These are phyloP conservation scores for Diachasma alloeum DNA, from an alignment of 1,140 invertebrate species.

Conservation along the genomic window DNA sequence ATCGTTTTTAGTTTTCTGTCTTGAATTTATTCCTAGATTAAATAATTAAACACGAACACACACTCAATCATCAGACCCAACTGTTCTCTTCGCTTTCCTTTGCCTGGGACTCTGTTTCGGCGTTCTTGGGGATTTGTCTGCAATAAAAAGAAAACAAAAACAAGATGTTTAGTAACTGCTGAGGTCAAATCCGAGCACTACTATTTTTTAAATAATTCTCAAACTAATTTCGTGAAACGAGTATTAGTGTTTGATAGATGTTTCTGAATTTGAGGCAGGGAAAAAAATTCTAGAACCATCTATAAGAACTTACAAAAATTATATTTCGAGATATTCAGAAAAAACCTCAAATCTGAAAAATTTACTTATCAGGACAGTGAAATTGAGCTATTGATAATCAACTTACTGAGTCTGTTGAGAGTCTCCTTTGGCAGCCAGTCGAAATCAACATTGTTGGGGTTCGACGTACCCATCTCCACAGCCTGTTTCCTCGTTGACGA, in stretches of 20 bases:
- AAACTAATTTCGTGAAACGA: too few relatives aligned
- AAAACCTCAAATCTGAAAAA: too few relatives aligned
- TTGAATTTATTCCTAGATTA: conserved; percentile 3
- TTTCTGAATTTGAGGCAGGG: too few relatives aligned
- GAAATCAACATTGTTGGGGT: conserved; percentile 94
- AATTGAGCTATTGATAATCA: neutral
- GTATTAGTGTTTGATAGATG: too few relatives aligned
- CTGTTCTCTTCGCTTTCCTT: conserved; percentile 76
- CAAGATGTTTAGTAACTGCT: neutral
- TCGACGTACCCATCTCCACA: conserved; percentile 82
- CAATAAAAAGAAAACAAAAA: conserved; percentile 44
- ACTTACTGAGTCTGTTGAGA: conserved; percentile 83
- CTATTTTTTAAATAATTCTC: too few relatives aligned
- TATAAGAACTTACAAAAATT: too few relatives aligned
- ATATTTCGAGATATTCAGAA: too few relatives aligned
- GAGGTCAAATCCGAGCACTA: too few relatives aligned
- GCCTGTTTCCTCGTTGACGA: conserved; percentile 69
- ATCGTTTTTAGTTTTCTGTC: neutral
- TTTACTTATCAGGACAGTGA: neutral
- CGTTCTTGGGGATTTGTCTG: conserved; percentile 70
- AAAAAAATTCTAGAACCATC: too few relatives aligned
- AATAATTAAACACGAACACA: conserved; percentile 6
- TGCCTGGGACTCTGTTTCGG: conserved; percentile 76
- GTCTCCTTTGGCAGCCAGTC: conserved; percentile 97
- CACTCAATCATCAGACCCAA: conserved; percentile 69